A percentile compares a stretch with the other conserved stretches of the same genome.
These are phyloP conservation scores for Sebastes dallii DNA, from an alignment of 2,797 vertebrate genomes.

Conservation along the genomic window DNA sequence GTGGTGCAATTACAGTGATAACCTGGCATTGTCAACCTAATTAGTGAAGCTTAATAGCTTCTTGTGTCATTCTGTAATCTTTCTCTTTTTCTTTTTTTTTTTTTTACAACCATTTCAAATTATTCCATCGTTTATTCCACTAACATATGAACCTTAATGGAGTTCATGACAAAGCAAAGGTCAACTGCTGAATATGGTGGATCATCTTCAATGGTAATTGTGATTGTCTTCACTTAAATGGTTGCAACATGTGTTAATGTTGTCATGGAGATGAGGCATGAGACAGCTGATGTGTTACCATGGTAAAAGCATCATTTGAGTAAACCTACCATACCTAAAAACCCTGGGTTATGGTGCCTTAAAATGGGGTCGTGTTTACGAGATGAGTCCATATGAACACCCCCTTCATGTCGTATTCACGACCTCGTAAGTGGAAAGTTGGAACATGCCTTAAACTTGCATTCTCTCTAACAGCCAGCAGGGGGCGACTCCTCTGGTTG, in stretches of 20 bases:
- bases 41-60: slow-evolving; percentile 31
- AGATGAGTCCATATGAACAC: too few species aligned
- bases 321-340: background rate
- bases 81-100: background rate
- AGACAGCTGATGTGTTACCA: background rate
- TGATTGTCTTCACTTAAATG: background rate
- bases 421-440: too few species aligned
- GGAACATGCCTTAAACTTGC: too few species aligned
- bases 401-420: too few species aligned
- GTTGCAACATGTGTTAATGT: background rate
- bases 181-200: background rate
- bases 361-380: too few species aligned
- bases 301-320: background rate
- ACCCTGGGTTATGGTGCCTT: too few species aligned
- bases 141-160: background rate
- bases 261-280: background rate
- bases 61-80: background rate
- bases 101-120: background rate
- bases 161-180: background rate
- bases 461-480: too few species aligned
- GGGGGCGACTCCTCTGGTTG: too few species aligned
- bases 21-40: slow-evolving; percentile 17
- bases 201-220: background rate
- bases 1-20: slow-evolving; percentile 40
- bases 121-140: background rate